A percentile compares a stretch with the other conserved stretches of the same genome.
These are phyloP conservation scores for Entomobrya proxima DNA, from an alignment of 2,888 invertebrate species.

Conservation along the genomic window DNA sequence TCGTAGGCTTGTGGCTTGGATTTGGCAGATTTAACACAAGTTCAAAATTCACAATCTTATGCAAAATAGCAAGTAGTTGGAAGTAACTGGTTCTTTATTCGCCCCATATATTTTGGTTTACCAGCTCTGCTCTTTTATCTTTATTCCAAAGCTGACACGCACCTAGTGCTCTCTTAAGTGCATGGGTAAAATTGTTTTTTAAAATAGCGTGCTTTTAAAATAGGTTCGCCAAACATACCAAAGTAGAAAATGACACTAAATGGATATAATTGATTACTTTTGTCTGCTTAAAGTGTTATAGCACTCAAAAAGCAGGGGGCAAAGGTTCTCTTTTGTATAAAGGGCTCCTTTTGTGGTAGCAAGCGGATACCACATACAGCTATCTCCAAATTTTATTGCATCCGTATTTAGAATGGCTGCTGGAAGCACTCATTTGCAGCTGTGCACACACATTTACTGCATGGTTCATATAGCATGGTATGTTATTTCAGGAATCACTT, in stretches of 20 bases:
- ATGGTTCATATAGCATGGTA: neutral
- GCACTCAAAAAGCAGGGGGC: neutral
- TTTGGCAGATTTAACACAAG: too few species aligned
- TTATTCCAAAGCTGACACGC: too few species aligned
- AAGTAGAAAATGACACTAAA: neutral
- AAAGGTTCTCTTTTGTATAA: neutral
- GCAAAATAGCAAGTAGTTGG: too few species aligned
- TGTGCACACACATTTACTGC: neutral
- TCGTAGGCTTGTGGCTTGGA: too few species aligned
- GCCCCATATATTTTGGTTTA: too few species aligned
- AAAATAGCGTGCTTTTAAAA: too few species aligned
- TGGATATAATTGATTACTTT: neutral
- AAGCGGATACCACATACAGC: neutral
- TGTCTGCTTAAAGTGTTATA: neutral
- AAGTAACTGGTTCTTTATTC: too few species aligned
- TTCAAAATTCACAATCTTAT: too few species aligned
- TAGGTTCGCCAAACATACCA: neutral
- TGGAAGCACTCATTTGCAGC: constrained; percentile 12
- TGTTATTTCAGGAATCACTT: neutral
- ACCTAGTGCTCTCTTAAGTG: too few species aligned
- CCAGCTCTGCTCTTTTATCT: too few species aligned
- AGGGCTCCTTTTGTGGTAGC: neutral
- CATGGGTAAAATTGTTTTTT: too few species aligned
- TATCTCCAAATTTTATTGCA: neutral
- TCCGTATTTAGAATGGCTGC: neutral